These are phyloP conservation scores for Hymenopus coronatus DNA, from an alignment of 2,888 invertebrate genomes.

Conservation along the genomic window DNA sequence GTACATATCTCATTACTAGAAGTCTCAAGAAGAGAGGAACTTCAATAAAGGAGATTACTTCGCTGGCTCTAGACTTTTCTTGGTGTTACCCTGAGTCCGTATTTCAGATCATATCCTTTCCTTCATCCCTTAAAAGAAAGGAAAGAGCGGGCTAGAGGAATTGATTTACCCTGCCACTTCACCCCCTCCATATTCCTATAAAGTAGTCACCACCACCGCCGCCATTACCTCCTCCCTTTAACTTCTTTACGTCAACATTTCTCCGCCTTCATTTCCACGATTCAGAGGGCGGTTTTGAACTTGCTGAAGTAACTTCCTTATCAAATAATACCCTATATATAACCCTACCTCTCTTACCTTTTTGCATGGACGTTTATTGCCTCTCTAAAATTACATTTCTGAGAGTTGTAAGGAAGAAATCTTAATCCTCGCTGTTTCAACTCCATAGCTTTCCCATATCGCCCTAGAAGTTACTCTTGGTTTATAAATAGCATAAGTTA, in stretches of 20 bases:
- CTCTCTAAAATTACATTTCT: neutral
- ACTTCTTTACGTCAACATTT: conserved; percentile 19
- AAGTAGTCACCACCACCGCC: conserved; percentile 6
- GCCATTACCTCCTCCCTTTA: neutral
- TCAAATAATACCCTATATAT: conserved; percentile 18
- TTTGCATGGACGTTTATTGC: neutral
- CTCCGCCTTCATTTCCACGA: conserved; percentile 12
- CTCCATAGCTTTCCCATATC: no score
- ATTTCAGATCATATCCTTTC: neutral
- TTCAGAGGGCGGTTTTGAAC: neutral
- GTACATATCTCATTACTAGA: neutral
- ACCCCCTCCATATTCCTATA: neutral
- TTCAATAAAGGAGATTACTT: neutral
- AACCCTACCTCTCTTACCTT: neutral
- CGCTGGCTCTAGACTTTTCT: neutral
- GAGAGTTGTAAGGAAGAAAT: neutral
- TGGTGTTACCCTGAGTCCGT: neutral
- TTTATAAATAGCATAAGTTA: no score
- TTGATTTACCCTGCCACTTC: conserved; percentile 13
- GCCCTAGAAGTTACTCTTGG: no score
- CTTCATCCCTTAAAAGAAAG: neutral
- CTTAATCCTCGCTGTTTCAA: neutral
- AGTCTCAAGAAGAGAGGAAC: neutral
- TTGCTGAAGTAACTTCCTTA: conserved; percentile 16
- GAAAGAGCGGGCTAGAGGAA: neutral